Evolutionary conservation across 1,140 invertebrate genomes (phyloP).

Genomic region (Diprion similis): DNA sequence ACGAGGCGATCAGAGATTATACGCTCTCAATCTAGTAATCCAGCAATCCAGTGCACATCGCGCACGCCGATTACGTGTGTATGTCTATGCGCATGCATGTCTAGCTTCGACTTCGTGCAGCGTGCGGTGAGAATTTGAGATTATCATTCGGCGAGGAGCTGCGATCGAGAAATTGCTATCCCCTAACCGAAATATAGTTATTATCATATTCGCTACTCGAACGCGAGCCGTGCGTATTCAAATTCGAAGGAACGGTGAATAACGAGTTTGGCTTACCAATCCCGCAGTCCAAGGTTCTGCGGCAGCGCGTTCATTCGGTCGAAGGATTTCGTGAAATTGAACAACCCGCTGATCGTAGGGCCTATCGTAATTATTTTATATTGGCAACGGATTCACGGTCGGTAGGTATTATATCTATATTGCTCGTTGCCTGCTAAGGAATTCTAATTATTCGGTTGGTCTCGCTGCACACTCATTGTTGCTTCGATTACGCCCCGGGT

Average conservation of each 20-base stretch:
- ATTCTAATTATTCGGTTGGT: neutral
- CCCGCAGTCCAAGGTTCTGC: neutral
- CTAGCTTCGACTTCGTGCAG: neutral
- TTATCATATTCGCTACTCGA: conserved; percentile 1
- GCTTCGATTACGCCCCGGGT: neutral
- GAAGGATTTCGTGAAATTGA: neutral
- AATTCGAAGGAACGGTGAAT: neutral
- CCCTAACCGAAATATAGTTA: neutral
- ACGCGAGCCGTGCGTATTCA: neutral
- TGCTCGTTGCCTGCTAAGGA: neutral
- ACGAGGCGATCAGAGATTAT: conserved; percentile 4
- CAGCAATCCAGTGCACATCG: neutral
- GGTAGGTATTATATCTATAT: neutral
- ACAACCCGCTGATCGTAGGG: neutral
- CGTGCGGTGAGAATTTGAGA: neutral
- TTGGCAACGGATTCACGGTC: conserved; percentile 1
- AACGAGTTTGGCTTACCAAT: neutral
- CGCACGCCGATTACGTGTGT: neutral
- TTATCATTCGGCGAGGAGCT: neutral
- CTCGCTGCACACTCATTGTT: neutral
- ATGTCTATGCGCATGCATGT: too few species aligned
- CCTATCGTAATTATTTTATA: neutral
- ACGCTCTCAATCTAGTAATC: conserved; percentile 3
- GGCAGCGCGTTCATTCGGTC: neutral
- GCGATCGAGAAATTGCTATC: too few species aligned